Evolutionary conservation across 2,797 vertebrate genomes (phyloP).

Genomic region (Sorex maritimensis): DNA sequence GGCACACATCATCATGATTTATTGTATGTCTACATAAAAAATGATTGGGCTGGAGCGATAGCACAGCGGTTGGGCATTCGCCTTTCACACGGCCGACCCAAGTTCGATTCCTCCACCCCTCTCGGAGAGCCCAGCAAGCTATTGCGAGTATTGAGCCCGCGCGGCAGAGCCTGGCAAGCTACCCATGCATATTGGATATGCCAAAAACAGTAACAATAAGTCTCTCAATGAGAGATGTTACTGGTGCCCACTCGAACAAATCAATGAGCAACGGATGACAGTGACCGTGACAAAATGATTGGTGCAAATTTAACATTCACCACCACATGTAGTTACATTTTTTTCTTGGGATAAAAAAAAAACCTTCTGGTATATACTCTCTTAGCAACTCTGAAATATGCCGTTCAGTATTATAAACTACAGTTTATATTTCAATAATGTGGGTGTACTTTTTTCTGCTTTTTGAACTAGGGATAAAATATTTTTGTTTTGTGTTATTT

Average conservation of each 20-base stretch:
- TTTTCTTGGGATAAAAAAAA: background rate
- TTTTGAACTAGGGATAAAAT: background rate
- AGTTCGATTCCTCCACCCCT: no score
- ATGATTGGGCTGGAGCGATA: no score
- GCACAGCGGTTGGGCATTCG: no score
- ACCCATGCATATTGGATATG: no score
- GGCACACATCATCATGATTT: background rate
- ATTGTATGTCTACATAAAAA: background rate
- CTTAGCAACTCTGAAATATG: constrained; percentile 11
- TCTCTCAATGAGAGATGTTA: no score
- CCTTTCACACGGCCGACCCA: no score
- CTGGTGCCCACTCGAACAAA: no score
- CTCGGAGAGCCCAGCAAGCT: no score
- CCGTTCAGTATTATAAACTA: background rate
- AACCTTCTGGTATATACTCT: constrained; percentile 4
- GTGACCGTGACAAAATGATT: background rate
- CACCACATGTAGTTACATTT: background rate
- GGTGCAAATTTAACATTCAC: background rate
- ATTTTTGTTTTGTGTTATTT: constrained; percentile 6
- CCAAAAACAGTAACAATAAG: no score
- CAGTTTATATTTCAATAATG: constrained; percentile 2
- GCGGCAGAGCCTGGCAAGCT: no score
- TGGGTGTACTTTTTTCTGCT: background rate
- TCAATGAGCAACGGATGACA: no score
- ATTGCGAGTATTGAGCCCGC: no score